phyloP scores from a whole-genome alignment of 2,888 invertebrate species.

The Anoplius nigerrimus region DNA sequence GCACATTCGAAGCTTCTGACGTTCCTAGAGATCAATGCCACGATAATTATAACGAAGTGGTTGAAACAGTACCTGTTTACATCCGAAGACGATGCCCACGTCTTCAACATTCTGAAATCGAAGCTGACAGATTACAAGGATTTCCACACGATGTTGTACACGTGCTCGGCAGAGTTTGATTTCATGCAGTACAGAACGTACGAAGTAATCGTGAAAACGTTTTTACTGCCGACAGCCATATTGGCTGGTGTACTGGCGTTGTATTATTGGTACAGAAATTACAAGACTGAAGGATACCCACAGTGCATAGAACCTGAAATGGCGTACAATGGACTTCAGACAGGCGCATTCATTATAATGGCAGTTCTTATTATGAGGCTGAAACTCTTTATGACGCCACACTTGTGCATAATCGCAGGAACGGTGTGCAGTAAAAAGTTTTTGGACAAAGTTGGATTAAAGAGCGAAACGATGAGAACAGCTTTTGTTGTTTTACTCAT shows the following conservation, averaged over 20 bases:
- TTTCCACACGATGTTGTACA: conserved; percentile 87
- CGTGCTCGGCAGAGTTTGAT: conserved; percentile 86
- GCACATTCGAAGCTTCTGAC: conserved; percentile 23
- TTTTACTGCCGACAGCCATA: conserved; percentile 79
- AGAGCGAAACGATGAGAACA: conserved; percentile 71
- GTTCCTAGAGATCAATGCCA: conserved; percentile 57
- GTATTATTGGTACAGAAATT: conserved; percentile 73
- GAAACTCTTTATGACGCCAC: conserved; percentile 86
- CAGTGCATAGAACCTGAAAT: conserved; percentile 77
- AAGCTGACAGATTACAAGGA: conserved; percentile 83
- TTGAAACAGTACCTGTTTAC: conserved; percentile 52
- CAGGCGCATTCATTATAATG: conserved; percentile 83
- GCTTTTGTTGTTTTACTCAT: conserved; percentile 75
- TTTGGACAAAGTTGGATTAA: conserved; percentile 74
- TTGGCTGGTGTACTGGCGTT: conserved; percentile 74
- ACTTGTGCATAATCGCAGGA: conserved; percentile 84
- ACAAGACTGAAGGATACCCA: conserved; percentile 64
- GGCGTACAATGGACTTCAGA: conserved; percentile 84
- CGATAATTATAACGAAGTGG: conserved; percentile 55
- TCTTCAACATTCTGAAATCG: conserved; percentile 83
- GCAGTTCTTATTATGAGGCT: conserved; percentile 87
- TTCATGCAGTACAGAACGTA: conserved; percentile 80
- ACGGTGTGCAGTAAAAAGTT: conserved; percentile 80
- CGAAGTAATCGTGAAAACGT: conserved; percentile 76
- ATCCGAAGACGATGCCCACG: conserved; percentile 80